Conservation (phyloP, 1,140 invertebrate genomes). For the Musca vetustissima region DNA sequence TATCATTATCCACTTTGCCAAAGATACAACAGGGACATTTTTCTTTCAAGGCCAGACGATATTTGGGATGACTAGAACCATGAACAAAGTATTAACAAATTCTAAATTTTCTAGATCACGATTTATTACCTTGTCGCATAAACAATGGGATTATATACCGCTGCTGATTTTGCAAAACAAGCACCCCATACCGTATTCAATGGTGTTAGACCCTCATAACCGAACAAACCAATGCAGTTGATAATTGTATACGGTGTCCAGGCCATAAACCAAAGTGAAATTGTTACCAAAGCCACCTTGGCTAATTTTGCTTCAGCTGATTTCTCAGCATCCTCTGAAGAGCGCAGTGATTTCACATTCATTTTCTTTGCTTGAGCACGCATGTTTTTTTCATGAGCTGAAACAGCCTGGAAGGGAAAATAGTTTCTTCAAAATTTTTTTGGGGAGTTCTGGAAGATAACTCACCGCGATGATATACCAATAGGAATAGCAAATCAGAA, state of each 20-base stretch:
- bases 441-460: constrained; percentile 3
- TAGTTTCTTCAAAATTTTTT: constrained; percentile 4
- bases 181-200: constrained; percentile 77
- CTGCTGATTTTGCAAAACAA: constrained; percentile 76
- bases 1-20: constrained; percentile 51
- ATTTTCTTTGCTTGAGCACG: constrained; percentile 82
- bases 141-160: constrained; percentile 80
- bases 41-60: constrained; percentile 69
- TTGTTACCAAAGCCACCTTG: constrained; percentile 80
- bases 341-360: constrained; percentile 77
- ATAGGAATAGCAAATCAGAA: constrained; percentile 75
- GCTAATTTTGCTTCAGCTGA: constrained; percentile 78
- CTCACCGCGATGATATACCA: constrained; percentile 73
- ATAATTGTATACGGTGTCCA: constrained; percentile 85
- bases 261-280: constrained; percentile 79
- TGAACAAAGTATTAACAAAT: background rate
- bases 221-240: constrained; percentile 75
- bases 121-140: background rate
- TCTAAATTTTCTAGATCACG: background rate
- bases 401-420: constrained; percentile 66
- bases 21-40: constrained; percentile 72
- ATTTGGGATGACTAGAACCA: constrained; percentile 70
- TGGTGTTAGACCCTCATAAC: constrained; percentile 66
- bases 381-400: constrained; percentile 79
- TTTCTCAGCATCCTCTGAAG: constrained; percentile 65